Evolutionary conservation across 2,888 invertebrate species (phyloP).

Genomic region (Acanthosepion lycidas): DNA sequence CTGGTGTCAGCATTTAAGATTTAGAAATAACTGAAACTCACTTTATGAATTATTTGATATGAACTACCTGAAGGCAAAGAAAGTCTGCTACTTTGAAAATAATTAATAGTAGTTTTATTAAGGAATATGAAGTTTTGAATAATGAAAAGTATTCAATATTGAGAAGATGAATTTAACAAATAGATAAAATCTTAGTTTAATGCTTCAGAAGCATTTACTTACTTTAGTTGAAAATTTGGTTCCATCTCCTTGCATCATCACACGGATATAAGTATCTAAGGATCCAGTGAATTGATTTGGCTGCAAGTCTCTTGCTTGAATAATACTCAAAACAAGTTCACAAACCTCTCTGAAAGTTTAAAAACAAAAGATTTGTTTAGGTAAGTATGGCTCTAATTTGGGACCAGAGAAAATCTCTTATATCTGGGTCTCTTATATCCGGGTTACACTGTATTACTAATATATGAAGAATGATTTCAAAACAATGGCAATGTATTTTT

Average conservation of each 20-base stretch:
- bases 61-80: too few relatives aligned
- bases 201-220: conserved; percentile 45
- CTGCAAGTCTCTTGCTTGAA: conserved; percentile 84
- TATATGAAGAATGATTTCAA: neutral
- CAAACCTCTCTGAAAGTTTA: conserved; percentile 77
- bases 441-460: too few relatives aligned
- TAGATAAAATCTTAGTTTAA: neutral
- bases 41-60: too few relatives aligned
- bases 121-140: neutral
- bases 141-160: neutral
- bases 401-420: too few relatives aligned
- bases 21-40: too few relatives aligned
- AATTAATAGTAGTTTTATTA: too few relatives aligned
- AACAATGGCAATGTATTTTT: neutral
- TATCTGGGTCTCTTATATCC: too few relatives aligned
- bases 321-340: conserved; percentile 82
- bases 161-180: neutral
- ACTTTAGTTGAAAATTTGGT: conserved; percentile 74
- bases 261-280: conserved; percentile 84
- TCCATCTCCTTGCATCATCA: conserved; percentile 83
- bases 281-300: conserved; percentile 78
- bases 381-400: too few relatives aligned
- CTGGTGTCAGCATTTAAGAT: too few relatives aligned
- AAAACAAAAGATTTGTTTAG: conserved; percentile 11
- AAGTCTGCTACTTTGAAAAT: too few relatives aligned